phyloP scores from a whole-genome alignment of 2,113 vertebrate genomes.

The Eidolon helvum region DNA sequence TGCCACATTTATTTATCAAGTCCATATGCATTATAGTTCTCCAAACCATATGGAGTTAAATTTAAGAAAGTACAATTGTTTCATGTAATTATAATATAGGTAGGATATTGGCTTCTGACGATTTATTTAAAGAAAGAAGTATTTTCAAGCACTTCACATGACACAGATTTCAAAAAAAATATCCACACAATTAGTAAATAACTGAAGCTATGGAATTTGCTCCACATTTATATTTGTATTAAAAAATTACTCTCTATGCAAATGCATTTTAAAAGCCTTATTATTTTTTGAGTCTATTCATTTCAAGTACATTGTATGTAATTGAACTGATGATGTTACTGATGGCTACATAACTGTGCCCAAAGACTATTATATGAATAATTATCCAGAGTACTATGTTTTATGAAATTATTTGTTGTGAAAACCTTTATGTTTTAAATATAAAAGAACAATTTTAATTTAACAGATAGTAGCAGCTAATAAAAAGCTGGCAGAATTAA shows the following conservation, averaged over 20 bases:
- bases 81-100: neutral
- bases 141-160: neutral
- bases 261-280: neutral
- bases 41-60: neutral
- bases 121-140: conserved; percentile 11
- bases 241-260: neutral
- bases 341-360: neutral
- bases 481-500: neutral
- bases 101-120: neutral
- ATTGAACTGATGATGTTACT: neutral
- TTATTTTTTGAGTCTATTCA: conserved; percentile 23
- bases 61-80: neutral
- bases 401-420: neutral
- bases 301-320: neutral
- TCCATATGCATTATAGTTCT: neutral
- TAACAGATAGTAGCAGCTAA: neutral
- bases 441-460: neutral
- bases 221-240: conserved; percentile 6
- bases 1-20: neutral
- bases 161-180: neutral
- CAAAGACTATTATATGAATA: neutral
- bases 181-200: neutral
- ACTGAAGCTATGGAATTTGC: neutral
- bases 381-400: neutral
- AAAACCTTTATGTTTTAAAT: neutral